phyloP scores from a whole-genome alignment of 2,113 vertebrate genomes.

The Labeo catla region DNA sequence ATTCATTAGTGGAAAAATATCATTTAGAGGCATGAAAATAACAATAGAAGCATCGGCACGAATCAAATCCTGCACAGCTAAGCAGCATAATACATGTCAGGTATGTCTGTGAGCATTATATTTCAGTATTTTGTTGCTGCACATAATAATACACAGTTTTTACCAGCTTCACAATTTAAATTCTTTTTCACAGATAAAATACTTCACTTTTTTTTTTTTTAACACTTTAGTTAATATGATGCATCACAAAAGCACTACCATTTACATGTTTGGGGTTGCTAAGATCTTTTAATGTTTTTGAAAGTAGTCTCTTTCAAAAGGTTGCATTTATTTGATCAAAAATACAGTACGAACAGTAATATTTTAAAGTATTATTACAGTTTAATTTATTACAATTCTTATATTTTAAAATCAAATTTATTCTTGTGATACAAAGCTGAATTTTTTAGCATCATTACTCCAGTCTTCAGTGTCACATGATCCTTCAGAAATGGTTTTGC shows the following conservation, averaged over 20 bases:
- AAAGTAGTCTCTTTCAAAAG: no score
- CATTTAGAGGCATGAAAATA: constrained; percentile 27
- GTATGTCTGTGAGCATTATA: neutral
- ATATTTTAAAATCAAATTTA: neutral
- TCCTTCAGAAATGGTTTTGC: neutral
- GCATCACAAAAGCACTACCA: neutral
- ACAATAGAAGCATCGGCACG: constrained; percentile 17
- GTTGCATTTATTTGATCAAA: neutral
- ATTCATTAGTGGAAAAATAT: constrained; percentile 34
- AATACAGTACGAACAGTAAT: neutral
- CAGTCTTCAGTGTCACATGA: neutral
- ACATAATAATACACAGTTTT: neutral
- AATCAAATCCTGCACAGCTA: neutral
- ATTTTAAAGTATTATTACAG: neutral
- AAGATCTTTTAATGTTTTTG: neutral
- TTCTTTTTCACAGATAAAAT: constrained; percentile 1
- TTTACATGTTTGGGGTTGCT: neutral
- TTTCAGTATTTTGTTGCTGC: neutral
- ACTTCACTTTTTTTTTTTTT: neutral
- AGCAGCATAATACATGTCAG: neutral
- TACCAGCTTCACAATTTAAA: neutral
- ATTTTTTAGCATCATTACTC: neutral
- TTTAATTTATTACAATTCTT: neutral
- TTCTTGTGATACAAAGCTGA: neutral
- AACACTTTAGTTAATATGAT: constrained; percentile 3